These are phyloP conservation scores for Drosophila ezoana DNA, from an alignment of 2,888 invertebrate genomes.

Conservation along the genomic window DNA sequence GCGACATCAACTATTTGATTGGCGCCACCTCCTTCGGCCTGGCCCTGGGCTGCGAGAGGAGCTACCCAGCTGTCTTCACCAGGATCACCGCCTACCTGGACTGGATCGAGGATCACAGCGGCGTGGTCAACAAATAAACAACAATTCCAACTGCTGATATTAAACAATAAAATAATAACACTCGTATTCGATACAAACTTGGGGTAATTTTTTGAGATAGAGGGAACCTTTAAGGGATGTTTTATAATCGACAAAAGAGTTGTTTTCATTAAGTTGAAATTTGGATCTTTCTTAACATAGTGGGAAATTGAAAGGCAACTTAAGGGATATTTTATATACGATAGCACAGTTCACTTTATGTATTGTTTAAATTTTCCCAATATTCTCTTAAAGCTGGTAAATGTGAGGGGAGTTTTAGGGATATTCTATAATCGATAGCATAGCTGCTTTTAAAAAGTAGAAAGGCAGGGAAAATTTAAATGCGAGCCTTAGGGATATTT, in stretches of 20 bases:
- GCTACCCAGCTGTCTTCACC: conserved; percentile 78
- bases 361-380: not conserved
- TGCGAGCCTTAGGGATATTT: too few relatives aligned
- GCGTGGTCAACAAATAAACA: conserved; percentile 70
- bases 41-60: conserved; percentile 65
- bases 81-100: conserved; percentile 80
- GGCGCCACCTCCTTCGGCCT: conserved; percentile 76
- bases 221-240: too few relatives aligned
- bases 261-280: too few relatives aligned
- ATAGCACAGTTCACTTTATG: too few relatives aligned
- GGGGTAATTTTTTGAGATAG: too few relatives aligned
- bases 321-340: too few relatives aligned
- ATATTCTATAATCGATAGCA: not conserved
- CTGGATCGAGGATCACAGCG: conserved; percentile 77
- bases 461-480: too few relatives aligned
- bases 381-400: not conserved
- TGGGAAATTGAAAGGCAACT: too few relatives aligned
- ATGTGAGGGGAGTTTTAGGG: too few relatives aligned
- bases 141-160: not conserved
- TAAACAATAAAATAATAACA: not conserved
- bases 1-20: conserved; percentile 72
- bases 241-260: too few relatives aligned
- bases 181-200: not conserved
- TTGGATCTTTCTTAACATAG: too few relatives aligned
- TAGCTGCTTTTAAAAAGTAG: not conserved